Percentiles rank a stretch among this genome's conserved stretches.
Evolutionary conservation across 2,888 invertebrate genomes (phyloP).

Genomic region (Rhagonycha fulva): DNA sequence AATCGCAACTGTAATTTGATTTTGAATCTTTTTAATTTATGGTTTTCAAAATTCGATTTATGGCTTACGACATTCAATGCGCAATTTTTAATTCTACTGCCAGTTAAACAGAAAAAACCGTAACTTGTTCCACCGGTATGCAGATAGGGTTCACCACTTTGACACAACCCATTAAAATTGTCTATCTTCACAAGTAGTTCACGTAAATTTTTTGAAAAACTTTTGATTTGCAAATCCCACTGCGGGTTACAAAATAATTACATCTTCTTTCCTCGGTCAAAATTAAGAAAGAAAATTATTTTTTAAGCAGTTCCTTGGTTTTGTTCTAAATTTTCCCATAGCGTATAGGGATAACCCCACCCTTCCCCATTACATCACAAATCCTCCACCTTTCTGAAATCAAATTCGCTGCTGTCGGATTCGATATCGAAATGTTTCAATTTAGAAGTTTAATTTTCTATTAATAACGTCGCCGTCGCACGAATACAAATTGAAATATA

Average conservation of each 20-base stretch:
- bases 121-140: neutral
- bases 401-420: neutral
- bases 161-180: neutral
- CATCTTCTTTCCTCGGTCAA: too few species aligned
- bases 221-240: neutral
- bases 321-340: too few species aligned
- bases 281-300: too few species aligned
- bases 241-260: too few species aligned
- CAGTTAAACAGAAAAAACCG: neutral
- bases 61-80: neutral
- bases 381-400: too few species aligned
- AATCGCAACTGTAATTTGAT: neutral
- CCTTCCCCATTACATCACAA: too few species aligned
- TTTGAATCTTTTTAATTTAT: neutral
- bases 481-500: neutral
- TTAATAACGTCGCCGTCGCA: neutral
- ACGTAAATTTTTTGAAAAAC: neutral
- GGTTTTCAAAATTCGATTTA: neutral
- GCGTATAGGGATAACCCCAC: too few species aligned
- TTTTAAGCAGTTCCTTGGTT: too few species aligned
- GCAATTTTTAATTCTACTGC: neutral
- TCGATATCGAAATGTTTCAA: neutral
- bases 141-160: neutral
- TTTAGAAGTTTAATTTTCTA: neutral
- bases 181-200: neutral